These are phyloP conservation scores for Dendronephthya gigantea DNA, from an alignment of 64 coral and sea anemone species.

Conservation along the genomic window DNA sequence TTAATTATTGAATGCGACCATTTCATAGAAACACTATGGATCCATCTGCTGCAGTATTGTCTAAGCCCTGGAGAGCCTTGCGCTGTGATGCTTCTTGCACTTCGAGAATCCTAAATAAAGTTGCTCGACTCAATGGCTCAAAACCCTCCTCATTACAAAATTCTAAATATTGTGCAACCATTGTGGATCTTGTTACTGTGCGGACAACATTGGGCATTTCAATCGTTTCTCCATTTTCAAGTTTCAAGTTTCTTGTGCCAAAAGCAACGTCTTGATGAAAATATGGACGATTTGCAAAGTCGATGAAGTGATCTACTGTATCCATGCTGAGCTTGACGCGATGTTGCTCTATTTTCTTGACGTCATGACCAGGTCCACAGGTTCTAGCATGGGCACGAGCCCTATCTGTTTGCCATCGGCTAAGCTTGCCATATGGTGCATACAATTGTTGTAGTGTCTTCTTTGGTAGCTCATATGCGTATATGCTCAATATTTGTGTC, in stretches of 20 bases:
- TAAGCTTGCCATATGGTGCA: background rate
- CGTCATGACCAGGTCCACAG: background rate
- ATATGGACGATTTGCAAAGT: too few relatives aligned
- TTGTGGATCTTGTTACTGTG: too few relatives aligned
- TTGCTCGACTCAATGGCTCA: background rate
- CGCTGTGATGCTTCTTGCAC: conserved; percentile 24
- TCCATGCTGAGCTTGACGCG: background rate
- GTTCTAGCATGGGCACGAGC: background rate
- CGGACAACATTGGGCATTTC: too few relatives aligned
- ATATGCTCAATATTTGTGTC: conserved; percentile 19
- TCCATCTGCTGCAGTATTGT: conserved; percentile 31
- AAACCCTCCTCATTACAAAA: conserved; percentile 10
- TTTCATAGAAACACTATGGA: conserved; percentile 14
- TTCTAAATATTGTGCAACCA: background rate
- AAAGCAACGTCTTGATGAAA: conserved; percentile 21
- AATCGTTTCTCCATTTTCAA: background rate
- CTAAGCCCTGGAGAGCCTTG: conserved; percentile 19
- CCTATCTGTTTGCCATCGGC: background rate
- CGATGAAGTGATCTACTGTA: background rate
- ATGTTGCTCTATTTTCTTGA: background rate
- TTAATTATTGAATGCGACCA: background rate
- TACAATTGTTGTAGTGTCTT: background rate
- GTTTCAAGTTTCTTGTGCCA: conserved; percentile 11
- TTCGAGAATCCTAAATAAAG: conserved; percentile 14
- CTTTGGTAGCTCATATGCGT: background rate